phyloP scores from a whole-genome alignment of 2,113 vertebrate genomes.

The Phalacrocorax carbo region DNA sequence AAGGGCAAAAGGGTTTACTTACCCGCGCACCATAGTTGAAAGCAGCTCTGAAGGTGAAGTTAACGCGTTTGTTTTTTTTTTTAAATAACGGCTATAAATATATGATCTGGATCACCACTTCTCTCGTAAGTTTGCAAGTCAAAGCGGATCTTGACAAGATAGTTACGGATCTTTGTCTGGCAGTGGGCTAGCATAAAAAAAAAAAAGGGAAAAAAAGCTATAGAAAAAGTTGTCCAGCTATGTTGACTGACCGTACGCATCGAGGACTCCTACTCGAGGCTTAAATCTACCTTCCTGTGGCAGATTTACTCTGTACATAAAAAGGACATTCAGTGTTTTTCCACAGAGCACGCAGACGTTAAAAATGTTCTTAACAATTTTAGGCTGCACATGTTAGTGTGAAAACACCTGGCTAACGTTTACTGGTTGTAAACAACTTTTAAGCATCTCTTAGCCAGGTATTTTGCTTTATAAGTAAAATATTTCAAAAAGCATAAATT shows the following conservation, averaged over 20 bases:
- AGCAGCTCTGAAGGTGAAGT: slow-evolving; percentile 76
- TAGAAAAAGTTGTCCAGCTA: slow-evolving; percentile 58
- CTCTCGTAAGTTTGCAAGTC: slow-evolving; percentile 68
- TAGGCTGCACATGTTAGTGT: slow-evolving; percentile 59
- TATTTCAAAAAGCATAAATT: slow-evolving; percentile 61
- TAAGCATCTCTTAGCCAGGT: slow-evolving; percentile 50
- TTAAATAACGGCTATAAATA: slow-evolving; percentile 70
- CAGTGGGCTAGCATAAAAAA: slow-evolving; percentile 64
- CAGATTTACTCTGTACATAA: slow-evolving; percentile 68
- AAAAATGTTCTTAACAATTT: slow-evolving; percentile 2
- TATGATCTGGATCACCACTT: slow-evolving; percentile 66
- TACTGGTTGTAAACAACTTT: slow-evolving; percentile 47
- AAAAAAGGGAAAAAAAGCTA: background rate
- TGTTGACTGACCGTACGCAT: slow-evolving; percentile 57
- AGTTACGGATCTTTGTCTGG: slow-evolving; percentile 65
- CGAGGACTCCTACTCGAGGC: slow-evolving; percentile 59
- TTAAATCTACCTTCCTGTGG: slow-evolving; percentile 74
- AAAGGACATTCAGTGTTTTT: slow-evolving; percentile 60
- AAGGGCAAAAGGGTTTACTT: slow-evolving; percentile 78
- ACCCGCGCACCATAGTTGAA: slow-evolving; percentile 76
- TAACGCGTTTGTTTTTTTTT: slow-evolving; percentile 32
- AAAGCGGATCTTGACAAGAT: slow-evolving; percentile 67
- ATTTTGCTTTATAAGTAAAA: slow-evolving; percentile 44
- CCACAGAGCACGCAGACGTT: slow-evolving; percentile 35
- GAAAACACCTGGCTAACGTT: slow-evolving; percentile 65